phyloP scores from a whole-genome alignment of 2,888 invertebrate genomes.

The Heteropelma amictum region DNA sequence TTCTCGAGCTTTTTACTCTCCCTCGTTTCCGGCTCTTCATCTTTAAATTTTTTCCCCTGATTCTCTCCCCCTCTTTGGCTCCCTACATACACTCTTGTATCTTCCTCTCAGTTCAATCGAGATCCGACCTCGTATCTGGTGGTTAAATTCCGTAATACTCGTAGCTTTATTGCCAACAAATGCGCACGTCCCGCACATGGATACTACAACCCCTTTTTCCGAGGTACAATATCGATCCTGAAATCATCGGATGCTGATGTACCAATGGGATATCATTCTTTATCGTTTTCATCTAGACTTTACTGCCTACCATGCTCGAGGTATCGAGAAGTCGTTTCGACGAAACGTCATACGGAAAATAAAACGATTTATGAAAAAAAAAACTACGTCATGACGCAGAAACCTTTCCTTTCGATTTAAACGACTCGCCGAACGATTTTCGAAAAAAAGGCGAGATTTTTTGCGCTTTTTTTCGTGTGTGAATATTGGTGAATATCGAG shows the following conservation, averaged over 20 bases:
- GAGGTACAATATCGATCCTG: conserved; percentile 64
- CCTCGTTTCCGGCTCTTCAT: neutral
- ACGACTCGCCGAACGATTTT: neutral
- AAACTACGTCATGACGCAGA: too few species aligned
- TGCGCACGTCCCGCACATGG: conserved; percentile 18
- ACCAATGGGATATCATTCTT: neutral
- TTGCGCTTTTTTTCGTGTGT: too few species aligned
- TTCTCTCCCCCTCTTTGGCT: conserved; percentile 33
- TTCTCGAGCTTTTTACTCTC: conserved; percentile 34
- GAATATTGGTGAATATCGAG: too few species aligned
- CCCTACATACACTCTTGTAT: conserved; percentile 16
- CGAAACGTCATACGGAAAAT: neutral
- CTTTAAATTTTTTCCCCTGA: neutral
- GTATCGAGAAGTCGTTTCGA: neutral
- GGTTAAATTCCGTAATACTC: conserved; percentile 13
- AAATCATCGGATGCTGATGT: conserved; percentile 60
- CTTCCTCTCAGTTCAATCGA: conserved; percentile 52
- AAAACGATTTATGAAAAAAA: neutral
- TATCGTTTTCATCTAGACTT: neutral
- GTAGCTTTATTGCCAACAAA: neutral
- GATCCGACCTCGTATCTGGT: too few species aligned
- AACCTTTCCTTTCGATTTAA: neutral
- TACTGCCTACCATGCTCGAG: neutral
- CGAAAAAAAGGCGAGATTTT: too few species aligned
- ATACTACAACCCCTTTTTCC: conserved; percentile 62